Conservation (phyloP, 2,113 vertebrate species). For the Zosterops pallidus region DNA sequence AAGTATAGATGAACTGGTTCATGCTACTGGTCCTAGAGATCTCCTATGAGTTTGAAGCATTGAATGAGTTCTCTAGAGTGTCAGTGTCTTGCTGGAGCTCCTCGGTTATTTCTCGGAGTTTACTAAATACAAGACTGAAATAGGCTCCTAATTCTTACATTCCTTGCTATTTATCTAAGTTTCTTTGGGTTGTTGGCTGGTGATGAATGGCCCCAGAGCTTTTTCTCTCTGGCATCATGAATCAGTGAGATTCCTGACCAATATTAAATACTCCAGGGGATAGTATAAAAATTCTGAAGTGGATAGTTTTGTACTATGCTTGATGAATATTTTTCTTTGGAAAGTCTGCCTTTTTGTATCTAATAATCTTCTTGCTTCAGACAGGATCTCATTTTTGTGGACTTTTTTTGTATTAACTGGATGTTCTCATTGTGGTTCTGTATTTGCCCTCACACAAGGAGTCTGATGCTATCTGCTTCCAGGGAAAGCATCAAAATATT, state of each 20-base stretch:
- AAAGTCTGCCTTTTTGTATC: background rate
- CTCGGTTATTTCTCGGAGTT: background rate
- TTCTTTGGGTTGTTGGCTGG: background rate
- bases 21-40: background rate
- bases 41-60: background rate
- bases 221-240: background rate
- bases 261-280: background rate
- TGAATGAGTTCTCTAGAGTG: background rate
- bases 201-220: background rate
- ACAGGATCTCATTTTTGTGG: background rate
- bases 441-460: slow-evolving; percentile 12
- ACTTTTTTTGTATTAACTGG: background rate
- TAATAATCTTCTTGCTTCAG: background rate
- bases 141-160: background rate
- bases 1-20: background rate
- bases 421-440: slow-evolving; percentile 5
- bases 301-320: background rate
- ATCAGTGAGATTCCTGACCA: background rate
- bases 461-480: slow-evolving; percentile 6
- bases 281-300: background rate
- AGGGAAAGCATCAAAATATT: slow-evolving; percentile 3
- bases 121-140: background rate
- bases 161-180: background rate
- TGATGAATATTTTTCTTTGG: background rate
- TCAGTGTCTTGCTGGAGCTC: background rate